Base-by-base conservation (phyloP, 2,797 vertebrate species). In the Channa striata region DNA sequence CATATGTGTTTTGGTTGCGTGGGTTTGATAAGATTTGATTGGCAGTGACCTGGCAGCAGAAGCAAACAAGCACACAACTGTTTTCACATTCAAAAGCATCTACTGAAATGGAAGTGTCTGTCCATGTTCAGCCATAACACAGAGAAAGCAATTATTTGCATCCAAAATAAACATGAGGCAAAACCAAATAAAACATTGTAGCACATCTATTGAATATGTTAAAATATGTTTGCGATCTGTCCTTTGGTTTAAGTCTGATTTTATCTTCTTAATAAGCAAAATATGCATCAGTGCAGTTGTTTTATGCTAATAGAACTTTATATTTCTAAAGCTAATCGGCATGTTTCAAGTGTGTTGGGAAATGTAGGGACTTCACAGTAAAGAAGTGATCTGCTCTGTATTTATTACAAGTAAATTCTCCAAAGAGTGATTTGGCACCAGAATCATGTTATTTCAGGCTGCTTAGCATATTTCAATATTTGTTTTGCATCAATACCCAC, bases 241-340 rank as follows among this genome's bases (percentile, higher is more conserved):
- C 46, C 19, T 44, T 19, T 36, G n/a, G 3, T 65, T 33, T 40
- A 14, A 47, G n/a, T 53, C 34, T 47, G 44, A 56, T 48, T 68
- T 7, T 56, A 61, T 39, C 12, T 11, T 52, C 1, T 7, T 16
- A 30, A 19, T 54, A 13, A 56, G 50, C 34, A 34, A 14, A 54
- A 36, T 21, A 0, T 53, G 23, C 47, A 10, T 5, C 17, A 46
- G 19, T 25, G 14, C 20, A 51, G 25, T 36, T 57, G 16, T 42
- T 49, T 16, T 30, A 30, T 30, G 25, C 25, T 30, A 30, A 30
- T 30, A 30, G 25, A 30, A 30, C 25, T 16, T n/a, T 30, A 4
- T 30, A 4, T 30, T 30, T 6, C 19, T 1, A 23, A 4, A 9
- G 33, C 12, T 48, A 39, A 61, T 47, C 12, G 11, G 6, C 34